Percentiles rank a stretch among this genome's conserved stretches.
These are phyloP conservation scores for Neodiprion virginianus DNA, from an alignment of 1,140 invertebrate genomes.

Conservation along the genomic window DNA sequence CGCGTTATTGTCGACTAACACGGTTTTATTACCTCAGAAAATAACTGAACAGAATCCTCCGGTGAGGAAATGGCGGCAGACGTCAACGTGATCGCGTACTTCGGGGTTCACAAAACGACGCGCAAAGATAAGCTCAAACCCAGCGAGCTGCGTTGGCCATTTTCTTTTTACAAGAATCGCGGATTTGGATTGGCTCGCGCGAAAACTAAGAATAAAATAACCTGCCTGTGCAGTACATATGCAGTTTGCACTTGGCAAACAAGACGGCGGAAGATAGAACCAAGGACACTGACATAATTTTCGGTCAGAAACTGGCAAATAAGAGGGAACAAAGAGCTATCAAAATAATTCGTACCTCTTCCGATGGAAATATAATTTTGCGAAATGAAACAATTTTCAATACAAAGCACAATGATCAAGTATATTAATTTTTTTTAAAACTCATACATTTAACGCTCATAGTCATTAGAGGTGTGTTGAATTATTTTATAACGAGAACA, in stretches of 20 bases:
- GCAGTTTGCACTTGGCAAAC: constrained; percentile 43
- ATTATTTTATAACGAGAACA: no score
- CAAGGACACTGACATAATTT: neutral
- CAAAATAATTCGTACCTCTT: neutral
- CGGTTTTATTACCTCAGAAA: constrained; percentile 41
- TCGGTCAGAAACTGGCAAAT: neutral
- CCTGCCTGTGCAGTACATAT: constrained; percentile 26
- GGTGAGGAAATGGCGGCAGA: constrained; percentile 74
- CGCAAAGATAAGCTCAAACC: constrained; percentile 70
- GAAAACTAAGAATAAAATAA: constrained; percentile 36
- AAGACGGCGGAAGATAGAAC: neutral
- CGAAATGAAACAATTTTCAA: neutral
- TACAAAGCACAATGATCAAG: neutral
- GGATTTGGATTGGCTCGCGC: constrained; percentile 57
- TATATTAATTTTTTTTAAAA: neutral
- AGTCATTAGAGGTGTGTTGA: no score
- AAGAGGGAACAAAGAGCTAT: no score
- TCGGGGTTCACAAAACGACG: constrained; percentile 79
- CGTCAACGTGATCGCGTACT: constrained; percentile 78
- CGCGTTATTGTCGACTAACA: constrained; percentile 5
- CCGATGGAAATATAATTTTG: neutral
- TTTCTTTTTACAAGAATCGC: constrained; percentile 42
- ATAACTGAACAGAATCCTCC: constrained; percentile 44
- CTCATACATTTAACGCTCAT: neutral
- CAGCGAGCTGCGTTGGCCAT: constrained; percentile 62